Base-by-base conservation (phyloP, 2,888 invertebrate genomes). In the Erannis defoliaria region DNA sequence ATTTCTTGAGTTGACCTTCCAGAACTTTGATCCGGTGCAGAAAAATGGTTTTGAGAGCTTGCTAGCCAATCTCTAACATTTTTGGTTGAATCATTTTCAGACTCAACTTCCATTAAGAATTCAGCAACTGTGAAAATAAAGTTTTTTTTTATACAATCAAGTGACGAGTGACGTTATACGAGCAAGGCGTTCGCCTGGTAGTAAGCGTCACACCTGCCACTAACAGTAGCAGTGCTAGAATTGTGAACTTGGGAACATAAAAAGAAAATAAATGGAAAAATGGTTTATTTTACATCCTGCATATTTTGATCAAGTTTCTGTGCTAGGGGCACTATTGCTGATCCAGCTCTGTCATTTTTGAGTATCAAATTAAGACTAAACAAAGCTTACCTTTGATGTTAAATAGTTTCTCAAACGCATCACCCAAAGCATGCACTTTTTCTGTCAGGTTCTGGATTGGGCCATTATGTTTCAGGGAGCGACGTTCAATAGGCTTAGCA, bases 21-120 rank as follows among this genome's bases (percentile, higher is more conserved):
- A 35, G 84, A 80, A 71, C 70, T 80, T 49, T 79, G 67, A 29
- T 77, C 60, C 49, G 85, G 81, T 59, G 81, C 86, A 50, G 90
- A 90, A 75, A 93, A 91, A 48, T 89, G 84, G 65, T 92, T 93
- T 73, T 90, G 84, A 23, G 90, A 90, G 68, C 81, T 88, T 37
- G 81, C 78, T 55, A 92, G 73, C 92, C 91, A 91, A 45, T 88
- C 85, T 62, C 82, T 83, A 0, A 93, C 89, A 83, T 88, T 80
- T 74, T 84, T 87, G 48, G 75, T 75, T n/a, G 82, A 76, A 68
- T 85, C 84, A 67, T 79, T 76, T 56, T 75, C 74, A 14, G 71
- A 61, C 67, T 77, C 71, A 51, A 72, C 54, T 68, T 84, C 78
- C 33, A 81, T 66, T 37, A 72, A 64, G 70, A 82, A 81, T 62